A percentile compares a stretch with the other conserved stretches of the same genome.
phyloP scores from a whole-genome alignment of 92 coral and sea anemone species.

The Porites evermanni region DNA sequence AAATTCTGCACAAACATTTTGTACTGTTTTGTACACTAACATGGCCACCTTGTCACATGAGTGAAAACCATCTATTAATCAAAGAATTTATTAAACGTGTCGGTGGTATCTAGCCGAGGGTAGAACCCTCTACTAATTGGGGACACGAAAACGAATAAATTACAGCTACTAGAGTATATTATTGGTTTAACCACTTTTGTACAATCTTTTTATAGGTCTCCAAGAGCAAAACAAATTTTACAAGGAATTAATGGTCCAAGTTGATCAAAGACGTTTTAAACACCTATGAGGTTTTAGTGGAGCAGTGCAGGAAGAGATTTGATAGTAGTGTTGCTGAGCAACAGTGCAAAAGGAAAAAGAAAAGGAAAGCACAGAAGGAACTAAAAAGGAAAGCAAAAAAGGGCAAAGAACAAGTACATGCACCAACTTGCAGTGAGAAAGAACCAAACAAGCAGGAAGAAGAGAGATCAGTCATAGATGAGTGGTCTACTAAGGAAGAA shows the following conservation, averaged over 20 bases:
- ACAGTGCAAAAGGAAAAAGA: constrained; percentile 39
- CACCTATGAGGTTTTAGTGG: constrained; percentile 15
- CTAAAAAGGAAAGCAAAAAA: constrained; percentile 9
- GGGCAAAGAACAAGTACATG: constrained; percentile 23
- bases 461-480: constrained; percentile 20
- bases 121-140: not conserved
- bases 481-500: constrained; percentile 13
- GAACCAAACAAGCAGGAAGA: constrained; percentile 15
- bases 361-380: constrained; percentile 27
- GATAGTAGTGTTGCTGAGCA: constrained; percentile 39
- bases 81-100: constrained; percentile 9
- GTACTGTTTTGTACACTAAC: too few relatives aligned
- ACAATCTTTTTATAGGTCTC: constrained; percentile 19
- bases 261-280: constrained; percentile 14
- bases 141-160: constrained; percentile 11
- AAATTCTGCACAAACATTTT: too few relatives aligned
- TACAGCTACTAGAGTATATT: not conserved
- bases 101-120: constrained; percentile 1
- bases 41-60: not conserved
- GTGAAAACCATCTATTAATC: constrained; percentile 5
- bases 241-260: too few relatives aligned
- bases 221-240: constrained; percentile 37
- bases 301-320: constrained; percentile 33
- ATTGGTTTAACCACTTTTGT: not conserved
- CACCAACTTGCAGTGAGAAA: constrained; percentile 19